phyloP scores from a whole-genome alignment of 2,113 vertebrate genomes.

The Toxotes jaculatrix region DNA sequence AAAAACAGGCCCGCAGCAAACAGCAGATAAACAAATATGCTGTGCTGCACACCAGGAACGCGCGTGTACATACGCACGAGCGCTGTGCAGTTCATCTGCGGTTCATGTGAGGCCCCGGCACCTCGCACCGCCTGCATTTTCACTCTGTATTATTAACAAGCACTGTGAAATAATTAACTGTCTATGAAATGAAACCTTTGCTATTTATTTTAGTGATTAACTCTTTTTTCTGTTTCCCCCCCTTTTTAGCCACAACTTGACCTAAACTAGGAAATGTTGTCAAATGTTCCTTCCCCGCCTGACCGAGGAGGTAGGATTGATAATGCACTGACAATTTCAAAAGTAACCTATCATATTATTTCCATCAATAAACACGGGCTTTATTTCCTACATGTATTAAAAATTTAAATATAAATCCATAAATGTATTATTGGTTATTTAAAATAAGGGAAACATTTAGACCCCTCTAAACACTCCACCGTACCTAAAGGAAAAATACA shows the following conservation, averaged over 20 bases:
- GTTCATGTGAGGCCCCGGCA: constrained; percentile 25
- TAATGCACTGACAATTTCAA: background rate
- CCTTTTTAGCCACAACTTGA: background rate
- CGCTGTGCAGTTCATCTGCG: constrained; percentile 45
- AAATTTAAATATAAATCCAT: background rate
- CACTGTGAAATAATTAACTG: constrained; percentile 41
- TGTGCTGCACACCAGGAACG: constrained; percentile 45
- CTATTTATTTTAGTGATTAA: background rate
- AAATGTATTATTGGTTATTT: background rate
- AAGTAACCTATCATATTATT: too few relatives aligned
- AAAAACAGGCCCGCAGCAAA: constrained; percentile 75
- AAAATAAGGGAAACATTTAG: background rate
- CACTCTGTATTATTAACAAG: constrained; percentile 12
- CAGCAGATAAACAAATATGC: constrained; percentile 73
- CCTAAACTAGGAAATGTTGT: background rate
- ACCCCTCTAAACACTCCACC: background rate
- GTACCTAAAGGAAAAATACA: background rate
- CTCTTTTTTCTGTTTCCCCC: too few relatives aligned
- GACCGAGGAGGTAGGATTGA: background rate
- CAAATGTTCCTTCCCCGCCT: background rate
- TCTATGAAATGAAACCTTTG: constrained; percentile 31
- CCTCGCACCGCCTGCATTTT: background rate
- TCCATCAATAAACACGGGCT: background rate
- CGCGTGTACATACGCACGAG: background rate
- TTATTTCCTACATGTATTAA: background rate